Evolutionary conservation across 2,797 vertebrate genomes (phyloP), one percentile per base, ranked within the genome.

Genomic region (Lagodon rhomboides): DNA sequence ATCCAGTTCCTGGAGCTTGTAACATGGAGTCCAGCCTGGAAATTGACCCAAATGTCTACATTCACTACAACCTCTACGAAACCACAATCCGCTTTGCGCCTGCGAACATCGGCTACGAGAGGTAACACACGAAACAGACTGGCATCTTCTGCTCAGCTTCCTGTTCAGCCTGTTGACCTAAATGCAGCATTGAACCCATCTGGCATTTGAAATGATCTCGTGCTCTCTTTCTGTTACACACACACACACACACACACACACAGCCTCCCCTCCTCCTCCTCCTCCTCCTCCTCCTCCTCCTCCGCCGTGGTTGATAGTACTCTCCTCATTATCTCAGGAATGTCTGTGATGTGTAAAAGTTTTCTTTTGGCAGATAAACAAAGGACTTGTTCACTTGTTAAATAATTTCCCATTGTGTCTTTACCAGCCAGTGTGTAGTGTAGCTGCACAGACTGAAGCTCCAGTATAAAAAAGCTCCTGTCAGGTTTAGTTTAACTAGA

Each of bases 1-100:
- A 99, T 90, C 98, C 98, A 1, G 81, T 99, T 34, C 98, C 98
- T 44, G 98, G 98, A 79, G 98, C 95, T 25, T 99, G 98, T 88
- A 98, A 97, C 91, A 90, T 93, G 9, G 97, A 96, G 85, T 97
- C 95, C 87, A 94, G 95, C 70, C 91, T 99, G 91, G 95, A 96
- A 49, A 92, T 95, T 2, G 98, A 99, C 89, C 97, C 98, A 10
- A 98, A 97, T 71, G 79, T 99, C 90, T 96, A 98, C 77, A 66
- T 99, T 70, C 93, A 85, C 51, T 99, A 98, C 91, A 97, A 97
- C 3, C 84, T 98, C 85, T 97, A 96, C 38, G 96, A 97, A 87
- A 97, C 94, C 16, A 94, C 89, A 2, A 94, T 99, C 76, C 95
- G 88, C 3, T 99, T 99, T 85, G 97, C 97, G 0, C 96, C 97